phyloP scores from a whole-genome alignment of 2,888 invertebrate genomes.

The Serripes groenlandicus region DNA sequence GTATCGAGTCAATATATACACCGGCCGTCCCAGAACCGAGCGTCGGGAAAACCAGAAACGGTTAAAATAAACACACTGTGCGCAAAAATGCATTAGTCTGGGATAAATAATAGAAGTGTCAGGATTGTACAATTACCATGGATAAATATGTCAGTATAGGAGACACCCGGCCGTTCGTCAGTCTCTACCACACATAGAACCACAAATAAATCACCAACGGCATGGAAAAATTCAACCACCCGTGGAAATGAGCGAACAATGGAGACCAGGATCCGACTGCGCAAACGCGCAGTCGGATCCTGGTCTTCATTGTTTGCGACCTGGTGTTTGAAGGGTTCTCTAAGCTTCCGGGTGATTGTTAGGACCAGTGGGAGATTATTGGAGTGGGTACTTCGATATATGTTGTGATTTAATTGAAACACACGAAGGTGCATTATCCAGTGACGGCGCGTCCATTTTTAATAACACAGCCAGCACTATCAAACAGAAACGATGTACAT shows the following conservation, averaged over 20 bases:
- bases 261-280: too few relatives aligned
- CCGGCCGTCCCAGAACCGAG: constrained; percentile 19
- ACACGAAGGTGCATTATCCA: neutral
- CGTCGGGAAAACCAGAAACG: constrained; percentile 45
- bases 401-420: neutral
- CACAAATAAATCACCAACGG: constrained; percentile 22
- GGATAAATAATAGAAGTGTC: constrained; percentile 66
- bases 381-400: neutral
- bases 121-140: constrained; percentile 55
- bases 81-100: constrained; percentile 68
- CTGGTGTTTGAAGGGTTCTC: neutral
- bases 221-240: neutral
- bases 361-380: neutral
- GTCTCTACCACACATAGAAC: constrained; percentile 29
- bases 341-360: neutral
- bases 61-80: constrained; percentile 61
- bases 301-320: too few relatives aligned
- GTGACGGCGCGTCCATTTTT: neutral
- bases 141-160: constrained; percentile 67
- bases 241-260: too few relatives aligned
- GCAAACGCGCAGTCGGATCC: too few relatives aligned
- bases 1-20: constrained; percentile 59
- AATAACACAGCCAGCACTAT: too few relatives aligned
- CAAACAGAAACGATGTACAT: too few relatives aligned
- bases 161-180: constrained; percentile 50